Conservation (phyloP, 2,888 invertebrate genomes). For the Tyria jacobaeae region DNA sequence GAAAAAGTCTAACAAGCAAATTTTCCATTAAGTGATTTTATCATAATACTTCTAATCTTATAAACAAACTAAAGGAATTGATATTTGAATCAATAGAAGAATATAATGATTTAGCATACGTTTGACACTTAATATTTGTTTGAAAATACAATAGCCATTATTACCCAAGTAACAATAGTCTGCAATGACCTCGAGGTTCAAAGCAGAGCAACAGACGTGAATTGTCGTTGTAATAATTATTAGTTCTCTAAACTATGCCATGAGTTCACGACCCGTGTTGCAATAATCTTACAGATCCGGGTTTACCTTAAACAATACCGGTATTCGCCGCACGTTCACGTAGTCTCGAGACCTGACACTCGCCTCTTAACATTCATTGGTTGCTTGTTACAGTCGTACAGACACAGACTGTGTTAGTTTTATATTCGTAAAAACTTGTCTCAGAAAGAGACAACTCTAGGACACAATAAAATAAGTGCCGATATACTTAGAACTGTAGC, state of each 20-base stretch:
- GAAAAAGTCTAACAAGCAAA: not conserved
- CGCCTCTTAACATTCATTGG: constrained; percentile 32
- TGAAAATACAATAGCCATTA: constrained; percentile 12
- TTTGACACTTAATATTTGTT: constrained; percentile 6
- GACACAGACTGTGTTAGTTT: constrained; percentile 2
- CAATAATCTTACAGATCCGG: constrained; percentile 44
- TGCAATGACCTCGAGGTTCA: constrained; percentile 2
- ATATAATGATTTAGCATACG: not conserved
- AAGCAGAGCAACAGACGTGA: constrained; percentile 3
- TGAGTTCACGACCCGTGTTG: constrained; percentile 18
- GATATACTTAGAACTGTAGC: too few relatives aligned
- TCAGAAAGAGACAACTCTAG: too few relatives aligned
- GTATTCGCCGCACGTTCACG: constrained; percentile 40
- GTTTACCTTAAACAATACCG: constrained; percentile 29
- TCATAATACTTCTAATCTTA: not conserved
- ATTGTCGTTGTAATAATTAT: constrained; percentile 20
- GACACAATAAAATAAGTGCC: too few relatives aligned
- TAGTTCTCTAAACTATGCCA: constrained; percentile 12
- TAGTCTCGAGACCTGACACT: constrained; percentile 27
- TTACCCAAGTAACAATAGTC: constrained; percentile 9
- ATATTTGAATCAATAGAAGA: not conserved
- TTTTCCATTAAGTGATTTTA: not conserved
- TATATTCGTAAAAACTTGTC: too few relatives aligned
- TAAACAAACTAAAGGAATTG: not conserved
- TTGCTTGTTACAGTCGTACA: constrained; percentile 21